A percentile compares a stretch with the other conserved stretches of the same genome.
These are phyloP conservation scores for Sceloporus tristichus DNA, from an alignment of 2,113 vertebrate genomes.

Conservation along the genomic window DNA sequence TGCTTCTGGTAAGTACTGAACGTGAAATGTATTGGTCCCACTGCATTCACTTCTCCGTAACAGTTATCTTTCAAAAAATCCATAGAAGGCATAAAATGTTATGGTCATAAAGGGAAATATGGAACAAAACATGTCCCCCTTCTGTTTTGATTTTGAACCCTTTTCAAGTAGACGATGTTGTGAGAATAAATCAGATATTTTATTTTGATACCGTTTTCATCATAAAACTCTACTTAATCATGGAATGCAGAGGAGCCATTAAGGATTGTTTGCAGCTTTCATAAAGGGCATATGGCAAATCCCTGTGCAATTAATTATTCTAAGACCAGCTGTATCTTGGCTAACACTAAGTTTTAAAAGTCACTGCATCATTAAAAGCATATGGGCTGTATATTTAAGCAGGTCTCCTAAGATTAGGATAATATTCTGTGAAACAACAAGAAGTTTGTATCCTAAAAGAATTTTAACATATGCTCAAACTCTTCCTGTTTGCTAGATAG, in stretches of 20 bases:
- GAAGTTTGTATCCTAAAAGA: not conserved
- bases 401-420: not conserved
- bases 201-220: not conserved
- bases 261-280: not conserved
- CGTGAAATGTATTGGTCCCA: not conserved
- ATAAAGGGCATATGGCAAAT: not conserved
- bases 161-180: not conserved
- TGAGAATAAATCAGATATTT: not conserved
- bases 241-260: not conserved
- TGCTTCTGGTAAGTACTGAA: constrained; percentile 15
- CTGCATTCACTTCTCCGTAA: not conserved
- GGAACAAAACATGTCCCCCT: constrained; percentile 3
- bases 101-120: constrained; percentile 20
- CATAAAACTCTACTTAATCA: not conserved
- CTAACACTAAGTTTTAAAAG: not conserved
- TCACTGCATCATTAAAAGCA: not conserved
- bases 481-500: not conserved
- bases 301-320: not conserved
- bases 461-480: not conserved
- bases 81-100: not conserved
- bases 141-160: not conserved
- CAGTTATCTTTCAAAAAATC: not conserved
- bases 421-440: fast-evolving
- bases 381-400: not conserved
- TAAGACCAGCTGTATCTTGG: not conserved